Conservation (phyloP, 2,797 vertebrate genomes). For the Oreochromis mossambicus region DNA sequence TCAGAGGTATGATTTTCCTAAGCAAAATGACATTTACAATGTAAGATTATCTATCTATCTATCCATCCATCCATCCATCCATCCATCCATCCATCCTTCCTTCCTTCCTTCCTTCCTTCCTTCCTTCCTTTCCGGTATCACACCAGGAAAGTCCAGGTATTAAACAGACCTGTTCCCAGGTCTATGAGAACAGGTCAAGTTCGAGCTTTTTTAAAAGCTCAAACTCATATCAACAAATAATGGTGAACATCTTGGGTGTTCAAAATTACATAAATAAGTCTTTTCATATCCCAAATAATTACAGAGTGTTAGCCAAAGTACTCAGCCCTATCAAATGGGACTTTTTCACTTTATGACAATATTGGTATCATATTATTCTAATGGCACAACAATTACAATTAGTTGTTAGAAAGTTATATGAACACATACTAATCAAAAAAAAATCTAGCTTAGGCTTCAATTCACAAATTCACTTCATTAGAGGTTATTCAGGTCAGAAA, state of each 20-base stretch:
- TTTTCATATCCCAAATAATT: background rate
- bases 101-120: rapidly evolving
- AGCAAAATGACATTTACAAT: background rate
- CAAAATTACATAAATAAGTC: background rate
- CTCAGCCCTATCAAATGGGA: rapidly evolving
- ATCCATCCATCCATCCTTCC: rapidly evolving
- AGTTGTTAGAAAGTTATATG: background rate
- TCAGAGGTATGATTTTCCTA: background rate
- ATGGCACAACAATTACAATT: background rate
- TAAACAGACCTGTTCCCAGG: background rate
- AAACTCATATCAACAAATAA: background rate
- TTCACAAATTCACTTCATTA: background rate
- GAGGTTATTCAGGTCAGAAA: background rate
- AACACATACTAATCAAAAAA: background rate
- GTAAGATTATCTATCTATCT: rapidly evolving
- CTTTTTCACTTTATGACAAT: background rate
- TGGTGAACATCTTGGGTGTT: background rate
- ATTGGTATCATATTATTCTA: background rate
- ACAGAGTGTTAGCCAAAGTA: background rate
- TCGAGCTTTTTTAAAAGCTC: background rate
- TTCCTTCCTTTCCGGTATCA: rapidly evolving
- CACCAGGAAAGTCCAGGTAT: background rate
- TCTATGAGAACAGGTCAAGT: no score
- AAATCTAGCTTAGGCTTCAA: background rate
- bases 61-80: rapidly evolving